Percentiles rank a stretch among this genome's conserved stretches.
Evolutionary conservation across 2,888 invertebrate species (phyloP).

Genomic region (Troilus luridus): DNA sequence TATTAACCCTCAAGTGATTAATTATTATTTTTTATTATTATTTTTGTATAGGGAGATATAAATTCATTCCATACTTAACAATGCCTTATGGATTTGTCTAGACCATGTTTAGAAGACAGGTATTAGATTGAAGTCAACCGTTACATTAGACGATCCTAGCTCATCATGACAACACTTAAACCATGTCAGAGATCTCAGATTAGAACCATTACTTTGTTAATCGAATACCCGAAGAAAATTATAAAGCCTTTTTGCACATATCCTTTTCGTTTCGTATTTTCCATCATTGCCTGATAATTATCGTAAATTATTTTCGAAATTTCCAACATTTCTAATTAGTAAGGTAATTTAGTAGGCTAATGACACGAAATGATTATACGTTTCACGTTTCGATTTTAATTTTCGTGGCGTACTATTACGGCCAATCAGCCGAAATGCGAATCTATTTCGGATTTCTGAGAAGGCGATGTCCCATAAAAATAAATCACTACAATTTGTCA

Average conservation of each 20-base stretch:
- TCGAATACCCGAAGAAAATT: background rate
- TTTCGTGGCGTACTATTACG: background rate
- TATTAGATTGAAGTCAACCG: background rate
- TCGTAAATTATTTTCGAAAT: background rate
- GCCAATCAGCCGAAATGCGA: background rate
- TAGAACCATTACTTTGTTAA: background rate
- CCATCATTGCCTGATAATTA: background rate
- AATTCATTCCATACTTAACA: too few relatives aligned
- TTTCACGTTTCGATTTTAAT: background rate
- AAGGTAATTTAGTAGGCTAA: background rate
- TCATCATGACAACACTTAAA: slow-evolving; percentile 1
- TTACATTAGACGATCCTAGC: background rate
- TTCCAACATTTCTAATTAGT: slow-evolving; percentile 13
- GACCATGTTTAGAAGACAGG: background rate
- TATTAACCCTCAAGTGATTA: background rate
- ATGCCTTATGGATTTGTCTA: background rate
- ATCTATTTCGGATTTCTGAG: slow-evolving; percentile 10
- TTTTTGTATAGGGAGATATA: too few relatives aligned
- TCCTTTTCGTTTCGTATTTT: background rate
- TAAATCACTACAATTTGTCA: background rate
- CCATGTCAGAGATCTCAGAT: slow-evolving; percentile 16
- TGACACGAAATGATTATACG: background rate
- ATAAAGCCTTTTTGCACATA: background rate
- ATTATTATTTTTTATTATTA: too few relatives aligned
- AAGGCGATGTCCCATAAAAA: slow-evolving; percentile 33